Evolutionary conservation across 2,113 vertebrate genomes (phyloP).

Genomic region (Eira barbara): DNA sequence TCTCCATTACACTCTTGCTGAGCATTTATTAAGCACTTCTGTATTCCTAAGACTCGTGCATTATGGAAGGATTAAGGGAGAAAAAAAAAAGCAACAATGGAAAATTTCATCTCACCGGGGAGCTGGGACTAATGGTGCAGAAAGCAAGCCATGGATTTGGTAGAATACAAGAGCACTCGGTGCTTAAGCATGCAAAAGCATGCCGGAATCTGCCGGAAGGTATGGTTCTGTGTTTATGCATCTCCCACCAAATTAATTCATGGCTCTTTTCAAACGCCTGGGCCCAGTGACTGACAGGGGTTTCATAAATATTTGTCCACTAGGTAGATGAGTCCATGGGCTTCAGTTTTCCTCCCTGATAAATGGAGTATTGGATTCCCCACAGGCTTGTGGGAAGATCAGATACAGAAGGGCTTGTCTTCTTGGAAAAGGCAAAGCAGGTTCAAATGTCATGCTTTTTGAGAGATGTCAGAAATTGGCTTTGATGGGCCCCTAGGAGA

Average conservation of each 20-base stretch:
- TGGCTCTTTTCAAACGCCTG: not conserved
- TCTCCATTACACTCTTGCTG: not conserved
- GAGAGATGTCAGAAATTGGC: no score
- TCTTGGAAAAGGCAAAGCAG: not conserved
- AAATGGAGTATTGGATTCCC: not conserved
- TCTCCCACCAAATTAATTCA: not conserved
- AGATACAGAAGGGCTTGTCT: fast-evolving
- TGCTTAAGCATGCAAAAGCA: fast-evolving
- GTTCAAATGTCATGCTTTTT: not conserved
- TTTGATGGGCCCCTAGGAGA: not conserved
- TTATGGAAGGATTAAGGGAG: not conserved
- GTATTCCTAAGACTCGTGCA: not conserved
- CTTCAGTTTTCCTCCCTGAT: not conserved
- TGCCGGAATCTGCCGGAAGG: not conserved
- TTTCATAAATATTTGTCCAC: not conserved
- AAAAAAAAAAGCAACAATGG: not conserved
- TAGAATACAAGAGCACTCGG: not conserved
- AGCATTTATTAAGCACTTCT: not conserved
- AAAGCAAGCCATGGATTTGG: not conserved
- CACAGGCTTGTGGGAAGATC: not conserved
- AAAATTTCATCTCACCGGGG: not conserved
- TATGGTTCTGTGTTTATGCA: fast-evolving
- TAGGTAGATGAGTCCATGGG: not conserved
- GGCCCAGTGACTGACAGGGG: not conserved
- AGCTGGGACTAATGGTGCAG: not conserved